Percentiles rank a stretch among this genome's conserved stretches.
Evolutionary conservation across 2,888 invertebrate species (phyloP).

Genomic region (Gryllus longicercus): DNA sequence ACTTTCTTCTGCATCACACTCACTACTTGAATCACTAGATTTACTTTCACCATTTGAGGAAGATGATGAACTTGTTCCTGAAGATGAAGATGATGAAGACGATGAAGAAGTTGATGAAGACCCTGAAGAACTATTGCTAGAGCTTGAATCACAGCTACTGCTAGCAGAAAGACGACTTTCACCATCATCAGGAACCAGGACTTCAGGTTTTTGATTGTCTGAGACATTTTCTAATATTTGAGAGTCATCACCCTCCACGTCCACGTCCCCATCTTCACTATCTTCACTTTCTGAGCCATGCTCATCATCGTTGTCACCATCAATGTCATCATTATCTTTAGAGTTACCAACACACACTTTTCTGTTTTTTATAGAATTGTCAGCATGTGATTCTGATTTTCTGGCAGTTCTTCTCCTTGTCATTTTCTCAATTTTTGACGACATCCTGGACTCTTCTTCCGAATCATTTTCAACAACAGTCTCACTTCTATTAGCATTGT

Average conservation of each 20-base stretch:
- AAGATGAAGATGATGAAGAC: background rate
- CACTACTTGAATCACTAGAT: constrained; percentile 21
- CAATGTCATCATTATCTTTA: background rate
- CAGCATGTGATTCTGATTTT: background rate
- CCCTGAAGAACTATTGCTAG: background rate
- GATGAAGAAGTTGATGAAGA: background rate
- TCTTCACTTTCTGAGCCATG: background rate
- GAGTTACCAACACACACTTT: background rate
- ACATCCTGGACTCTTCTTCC: background rate
- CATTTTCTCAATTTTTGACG: background rate
- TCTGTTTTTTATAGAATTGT: background rate
- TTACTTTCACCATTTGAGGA: constrained; percentile 2
- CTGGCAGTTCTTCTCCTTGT: background rate
- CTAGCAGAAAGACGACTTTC: constrained; percentile 24
- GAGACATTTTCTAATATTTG: background rate
- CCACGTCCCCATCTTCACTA: constrained; percentile 20
- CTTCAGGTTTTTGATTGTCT: background rate
- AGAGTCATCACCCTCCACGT: constrained; percentile 3
- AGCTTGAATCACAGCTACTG: constrained; percentile 22
- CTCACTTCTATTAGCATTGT: constrained; percentile 47
- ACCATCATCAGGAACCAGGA: constrained; percentile 10
- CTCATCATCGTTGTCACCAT: constrained; percentile 17
- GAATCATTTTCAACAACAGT: constrained; percentile 41
- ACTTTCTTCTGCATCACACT: constrained; percentile 21
- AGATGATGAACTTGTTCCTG: background rate